phyloP scores from a whole-genome alignment of 2,113 vertebrate genomes.

The Pogona vitticeps region DNA sequence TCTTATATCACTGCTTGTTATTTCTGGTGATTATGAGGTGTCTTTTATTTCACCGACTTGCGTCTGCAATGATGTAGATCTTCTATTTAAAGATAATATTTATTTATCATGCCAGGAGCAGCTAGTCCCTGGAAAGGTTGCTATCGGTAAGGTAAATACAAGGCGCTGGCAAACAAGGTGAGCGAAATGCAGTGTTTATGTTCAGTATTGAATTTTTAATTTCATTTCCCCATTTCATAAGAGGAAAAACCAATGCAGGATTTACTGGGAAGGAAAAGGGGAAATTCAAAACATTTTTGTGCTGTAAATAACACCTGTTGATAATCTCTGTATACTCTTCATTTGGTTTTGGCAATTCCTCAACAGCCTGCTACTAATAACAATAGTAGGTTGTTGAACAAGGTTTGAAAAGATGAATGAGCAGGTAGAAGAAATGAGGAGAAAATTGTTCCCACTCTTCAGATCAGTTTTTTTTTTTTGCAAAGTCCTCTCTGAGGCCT shows the following conservation, averaged over 20 bases:
- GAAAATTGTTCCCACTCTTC: background rate
- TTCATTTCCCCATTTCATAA: constrained; percentile 65
- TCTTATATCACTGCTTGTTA: constrained; percentile 46
- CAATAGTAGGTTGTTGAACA: constrained; percentile 4
- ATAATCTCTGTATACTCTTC: background rate
- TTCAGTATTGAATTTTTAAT: constrained; percentile 66
- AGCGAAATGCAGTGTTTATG: constrained; percentile 56
- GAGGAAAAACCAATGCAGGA: constrained; percentile 47
- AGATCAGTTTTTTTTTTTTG: background rate
- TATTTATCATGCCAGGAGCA: constrained; percentile 60
- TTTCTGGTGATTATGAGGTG: constrained; percentile 51
- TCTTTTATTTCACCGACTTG: constrained; percentile 42
- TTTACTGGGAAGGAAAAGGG: constrained; percentile 26
- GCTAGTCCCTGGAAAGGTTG: constrained; percentile 61
- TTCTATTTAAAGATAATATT: constrained; percentile 66
- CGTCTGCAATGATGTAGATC: constrained; percentile 57
- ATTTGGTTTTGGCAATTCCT: background rate
- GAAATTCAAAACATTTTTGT: constrained; percentile 33
- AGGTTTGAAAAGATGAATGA: background rate
- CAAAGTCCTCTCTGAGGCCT: background rate
- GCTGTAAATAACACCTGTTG: background rate
- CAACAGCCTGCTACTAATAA: background rate
- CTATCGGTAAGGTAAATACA: constrained; percentile 58
- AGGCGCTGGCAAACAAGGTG: constrained; percentile 50
- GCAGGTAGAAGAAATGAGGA: background rate